Conservation (phyloP, 2,888 invertebrate genomes). For the Alloplasta piceator region DNA sequence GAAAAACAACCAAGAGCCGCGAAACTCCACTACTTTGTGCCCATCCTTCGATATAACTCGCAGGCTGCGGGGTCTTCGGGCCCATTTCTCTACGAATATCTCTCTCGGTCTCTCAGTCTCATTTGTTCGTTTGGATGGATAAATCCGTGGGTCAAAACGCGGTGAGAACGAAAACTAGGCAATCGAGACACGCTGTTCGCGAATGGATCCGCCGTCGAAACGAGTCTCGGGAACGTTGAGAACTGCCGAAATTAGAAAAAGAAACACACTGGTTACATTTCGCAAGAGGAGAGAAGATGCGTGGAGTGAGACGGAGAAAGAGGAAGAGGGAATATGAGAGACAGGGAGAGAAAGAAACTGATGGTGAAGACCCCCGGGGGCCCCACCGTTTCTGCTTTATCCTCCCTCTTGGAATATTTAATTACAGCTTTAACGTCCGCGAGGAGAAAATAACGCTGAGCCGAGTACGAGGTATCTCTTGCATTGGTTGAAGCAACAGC, state of each 20-base stretch:
- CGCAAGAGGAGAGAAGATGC: conserved; percentile 7
- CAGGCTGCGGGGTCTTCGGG: conserved; percentile 16
- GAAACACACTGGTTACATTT: conserved; percentile 32
- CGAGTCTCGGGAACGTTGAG: conserved; percentile 60
- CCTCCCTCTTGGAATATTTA: conserved; percentile 77
- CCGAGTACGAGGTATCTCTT: conserved; percentile 57
- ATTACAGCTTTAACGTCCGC: conserved; percentile 78
- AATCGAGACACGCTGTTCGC: conserved; percentile 37
- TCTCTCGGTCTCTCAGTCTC: conserved; percentile 40
- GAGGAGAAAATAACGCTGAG: conserved; percentile 77
- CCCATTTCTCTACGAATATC: conserved; percentile 44
- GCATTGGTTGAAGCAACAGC: conserved; percentile 64
- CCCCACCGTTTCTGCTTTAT: conserved; percentile 52
- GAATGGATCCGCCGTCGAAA: conserved; percentile 52
- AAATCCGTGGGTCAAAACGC: conserved; percentile 40
- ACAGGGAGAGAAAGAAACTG: conserved; percentile 7
- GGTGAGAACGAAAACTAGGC: conserved; percentile 28
- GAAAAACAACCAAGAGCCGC: conserved; percentile 30
- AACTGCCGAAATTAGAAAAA: conserved; percentile 48
- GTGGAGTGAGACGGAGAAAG: background rate
- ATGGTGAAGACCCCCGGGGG: conserved; percentile 53
- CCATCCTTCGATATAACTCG: conserved; percentile 46
- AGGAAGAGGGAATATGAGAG: conserved; percentile 2
- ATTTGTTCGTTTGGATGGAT: conserved; percentile 32
- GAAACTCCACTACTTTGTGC: conserved; percentile 66